Conservation (phyloP, 1,140 invertebrate genomes). For the Pentalonia nigronervosa region DNA sequence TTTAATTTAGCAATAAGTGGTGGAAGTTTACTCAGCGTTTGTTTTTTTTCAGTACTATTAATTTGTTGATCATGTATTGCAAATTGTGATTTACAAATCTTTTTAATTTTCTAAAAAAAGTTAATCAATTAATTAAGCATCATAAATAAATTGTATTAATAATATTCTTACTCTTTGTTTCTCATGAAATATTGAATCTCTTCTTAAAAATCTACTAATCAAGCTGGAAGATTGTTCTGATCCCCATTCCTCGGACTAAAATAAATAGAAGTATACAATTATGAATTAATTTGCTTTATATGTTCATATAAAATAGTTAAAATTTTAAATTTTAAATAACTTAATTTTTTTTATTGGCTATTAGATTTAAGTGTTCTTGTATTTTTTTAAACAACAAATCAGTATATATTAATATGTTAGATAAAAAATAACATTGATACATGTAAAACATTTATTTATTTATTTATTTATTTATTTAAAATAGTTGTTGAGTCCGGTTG, state of each 20-base stretch:
- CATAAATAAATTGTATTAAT: neutral
- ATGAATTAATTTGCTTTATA: neutral
- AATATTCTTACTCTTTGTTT: slow-evolving; percentile 62
- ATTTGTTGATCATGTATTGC: slow-evolving; percentile 30
- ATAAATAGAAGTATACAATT: slow-evolving; percentile 59
- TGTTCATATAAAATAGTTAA: neutral
- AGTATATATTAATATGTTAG: neutral
- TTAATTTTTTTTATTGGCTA: neutral
- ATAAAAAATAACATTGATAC: neutral
- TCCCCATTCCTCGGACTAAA: slow-evolving; percentile 76
- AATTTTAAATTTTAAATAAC: neutral
- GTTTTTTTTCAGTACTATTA: slow-evolving; percentile 58
- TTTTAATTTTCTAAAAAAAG: slow-evolving; percentile 54
- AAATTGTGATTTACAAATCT: slow-evolving; percentile 52
- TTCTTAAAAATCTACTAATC: slow-evolving; percentile 73
- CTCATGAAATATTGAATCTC: slow-evolving; percentile 69
- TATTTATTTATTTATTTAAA: too few relatives aligned
- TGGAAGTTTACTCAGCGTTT: slow-evolving; percentile 62
- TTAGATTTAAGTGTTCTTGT: neutral
- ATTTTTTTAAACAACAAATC: too few relatives aligned
- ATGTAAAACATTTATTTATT: too few relatives aligned
- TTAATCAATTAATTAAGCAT: neutral
- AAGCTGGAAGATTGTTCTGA: slow-evolving; percentile 77
- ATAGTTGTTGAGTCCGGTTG: too few relatives aligned
- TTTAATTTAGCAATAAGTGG: slow-evolving; percentile 76